Conservation (phyloP, 2,888 invertebrate genomes). For the Chromoteleia sp. region DNA sequence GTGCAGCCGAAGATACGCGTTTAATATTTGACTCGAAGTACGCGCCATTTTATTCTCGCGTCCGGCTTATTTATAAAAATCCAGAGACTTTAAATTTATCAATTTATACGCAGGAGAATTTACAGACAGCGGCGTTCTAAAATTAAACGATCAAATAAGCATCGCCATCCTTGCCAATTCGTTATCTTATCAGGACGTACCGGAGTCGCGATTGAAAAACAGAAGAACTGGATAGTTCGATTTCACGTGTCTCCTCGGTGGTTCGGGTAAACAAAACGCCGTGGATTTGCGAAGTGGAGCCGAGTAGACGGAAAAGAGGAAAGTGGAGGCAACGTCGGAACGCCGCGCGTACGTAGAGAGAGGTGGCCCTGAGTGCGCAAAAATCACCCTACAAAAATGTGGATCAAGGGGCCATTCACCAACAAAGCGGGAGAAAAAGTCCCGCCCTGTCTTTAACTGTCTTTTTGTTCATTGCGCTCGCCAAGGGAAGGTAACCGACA, state of each 20-base stretch:
- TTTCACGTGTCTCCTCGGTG: neutral
- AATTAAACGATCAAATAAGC: slow-evolving; percentile 25
- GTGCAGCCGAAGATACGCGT: slow-evolving; percentile 1
- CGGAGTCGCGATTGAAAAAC: slow-evolving; percentile 69
- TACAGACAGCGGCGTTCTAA: neutral
- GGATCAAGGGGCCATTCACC: slow-evolving; percentile 80
- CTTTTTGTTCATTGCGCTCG: slow-evolving; percentile 1
- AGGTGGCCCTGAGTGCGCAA: slow-evolving; percentile 77
- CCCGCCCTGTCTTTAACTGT: slow-evolving; percentile 5
- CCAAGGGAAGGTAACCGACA: slow-evolving; percentile 3
- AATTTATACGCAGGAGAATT: slow-evolving; percentile 2
- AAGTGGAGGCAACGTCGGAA: slow-evolving; percentile 32
- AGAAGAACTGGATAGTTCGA: neutral
- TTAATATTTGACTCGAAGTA: slow-evolving; percentile 8
- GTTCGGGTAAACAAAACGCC: neutral
- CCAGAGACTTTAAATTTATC: slow-evolving; percentile 14
- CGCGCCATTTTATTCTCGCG: slow-evolving; percentile 3
- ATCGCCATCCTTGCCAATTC: slow-evolving; percentile 12
- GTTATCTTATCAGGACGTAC: slow-evolving; percentile 43
- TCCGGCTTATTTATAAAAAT: slow-evolving; percentile 13
- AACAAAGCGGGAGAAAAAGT: slow-evolving; percentile 65
- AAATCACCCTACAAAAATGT: slow-evolving; percentile 79
- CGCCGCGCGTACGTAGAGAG: slow-evolving; percentile 74
- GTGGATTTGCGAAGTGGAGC: neutral
- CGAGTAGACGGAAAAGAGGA: too few species aligned